phyloP scores from a whole-genome alignment of 2,888 invertebrate genomes.

The Sesia apiformis region DNA sequence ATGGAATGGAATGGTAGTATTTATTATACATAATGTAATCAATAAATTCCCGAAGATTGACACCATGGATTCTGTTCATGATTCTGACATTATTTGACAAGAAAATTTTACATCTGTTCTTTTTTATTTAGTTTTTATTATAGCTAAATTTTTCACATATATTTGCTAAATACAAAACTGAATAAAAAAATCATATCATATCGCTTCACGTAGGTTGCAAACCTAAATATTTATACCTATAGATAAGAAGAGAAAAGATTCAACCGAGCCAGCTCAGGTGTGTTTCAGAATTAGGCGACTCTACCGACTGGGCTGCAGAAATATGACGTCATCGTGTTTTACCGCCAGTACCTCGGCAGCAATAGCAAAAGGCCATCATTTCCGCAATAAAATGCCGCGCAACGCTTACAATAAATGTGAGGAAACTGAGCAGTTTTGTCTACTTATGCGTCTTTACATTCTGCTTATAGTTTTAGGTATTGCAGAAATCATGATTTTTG shows the following conservation, averaged over 20 bases:
- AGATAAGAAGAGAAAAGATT: background rate
- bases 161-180: no score
- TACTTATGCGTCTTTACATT: no score
- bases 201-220: background rate
- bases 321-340: constrained; percentile 37
- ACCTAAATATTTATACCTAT: background rate
- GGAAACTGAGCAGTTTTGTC: background rate
- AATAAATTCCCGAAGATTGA: no score
- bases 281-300: constrained; percentile 20
- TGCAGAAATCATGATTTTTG: no score
- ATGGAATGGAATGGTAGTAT: no score
- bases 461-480: no score
- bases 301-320: constrained; percentile 18
- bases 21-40: no score
- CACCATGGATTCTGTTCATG: no score
- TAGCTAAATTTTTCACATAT: no score
- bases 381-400: background rate
- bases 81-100: no score
- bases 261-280: constrained; percentile 18
- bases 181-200: background rate
- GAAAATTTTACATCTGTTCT: no score
- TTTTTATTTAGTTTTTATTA: no score
- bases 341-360: constrained; percentile 9
- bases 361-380: background rate
- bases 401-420: background rate